Conservation (phyloP, 1,140 invertebrate species). For the Chlorops oryzae region DNA sequence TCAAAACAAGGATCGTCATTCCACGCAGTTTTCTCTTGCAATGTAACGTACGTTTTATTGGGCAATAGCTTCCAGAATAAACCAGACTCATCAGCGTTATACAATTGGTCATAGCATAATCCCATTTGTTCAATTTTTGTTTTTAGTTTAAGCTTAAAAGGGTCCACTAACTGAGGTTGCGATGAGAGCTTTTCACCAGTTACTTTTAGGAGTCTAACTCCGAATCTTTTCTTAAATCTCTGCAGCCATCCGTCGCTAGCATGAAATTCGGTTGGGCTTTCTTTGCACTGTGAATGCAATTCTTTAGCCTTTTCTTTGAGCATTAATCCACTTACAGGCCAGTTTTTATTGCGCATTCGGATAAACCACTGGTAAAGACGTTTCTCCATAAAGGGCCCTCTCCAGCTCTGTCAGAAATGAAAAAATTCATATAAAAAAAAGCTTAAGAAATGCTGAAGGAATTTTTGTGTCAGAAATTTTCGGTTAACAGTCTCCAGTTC, state of each 20-base stretch:
- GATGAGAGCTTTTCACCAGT: slow-evolving; percentile 37
- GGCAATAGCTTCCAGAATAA: slow-evolving; percentile 42
- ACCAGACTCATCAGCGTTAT: slow-evolving; percentile 47
- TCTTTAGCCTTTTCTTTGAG: slow-evolving; percentile 8
- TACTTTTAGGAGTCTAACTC: slow-evolving; percentile 36
- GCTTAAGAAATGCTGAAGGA: too few relatives aligned
- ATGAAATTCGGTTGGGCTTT: slow-evolving; percentile 1
- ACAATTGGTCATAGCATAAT: slow-evolving; percentile 34
- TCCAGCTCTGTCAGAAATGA: too few relatives aligned
- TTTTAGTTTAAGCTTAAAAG: too few relatives aligned
- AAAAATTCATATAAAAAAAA: too few relatives aligned
- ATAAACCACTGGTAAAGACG: too few relatives aligned
- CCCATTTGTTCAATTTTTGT: slow-evolving; percentile 23
- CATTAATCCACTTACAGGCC: neutral
- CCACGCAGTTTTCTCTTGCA: too few relatives aligned
- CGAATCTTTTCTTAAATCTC: slow-evolving; percentile 35
- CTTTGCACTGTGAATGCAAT: neutral
- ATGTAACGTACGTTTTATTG: too few relatives aligned
- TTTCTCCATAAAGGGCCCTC: too few relatives aligned
- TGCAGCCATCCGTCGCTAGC: slow-evolving; percentile 47
- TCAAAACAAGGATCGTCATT: too few relatives aligned
- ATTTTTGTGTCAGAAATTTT: too few relatives aligned
- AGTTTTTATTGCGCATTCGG: too few relatives aligned
- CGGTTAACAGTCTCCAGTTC: too few relatives aligned
- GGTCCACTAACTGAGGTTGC: slow-evolving; percentile 22